Conservation (phyloP, 2,888 invertebrate species). For the Eilema sororculum region DNA sequence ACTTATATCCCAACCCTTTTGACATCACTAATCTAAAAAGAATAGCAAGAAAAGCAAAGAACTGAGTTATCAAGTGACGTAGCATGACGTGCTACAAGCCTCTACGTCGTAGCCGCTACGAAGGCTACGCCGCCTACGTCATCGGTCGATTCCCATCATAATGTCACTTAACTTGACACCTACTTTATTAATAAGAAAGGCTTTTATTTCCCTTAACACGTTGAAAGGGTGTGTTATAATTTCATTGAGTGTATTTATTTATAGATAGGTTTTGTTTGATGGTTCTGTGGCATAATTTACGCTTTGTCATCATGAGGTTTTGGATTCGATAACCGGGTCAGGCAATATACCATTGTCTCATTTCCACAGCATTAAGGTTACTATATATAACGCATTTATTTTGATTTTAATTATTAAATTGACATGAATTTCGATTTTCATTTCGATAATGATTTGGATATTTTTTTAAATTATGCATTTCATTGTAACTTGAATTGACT, state of each 20-base stretch:
- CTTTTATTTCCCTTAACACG: conserved; percentile 16
- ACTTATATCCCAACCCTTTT: neutral
- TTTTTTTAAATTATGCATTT: no score
- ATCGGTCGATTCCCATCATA: conserved; percentile 46
- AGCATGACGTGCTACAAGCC: conserved; percentile 39
- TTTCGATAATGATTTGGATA: no score
- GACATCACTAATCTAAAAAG: neutral
- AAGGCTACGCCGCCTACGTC: conserved; percentile 53
- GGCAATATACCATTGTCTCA: no score
- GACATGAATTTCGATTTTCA: no score
- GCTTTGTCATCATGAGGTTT: neutral
- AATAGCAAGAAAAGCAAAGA: conserved; percentile 4
- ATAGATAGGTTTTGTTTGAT: neutral
- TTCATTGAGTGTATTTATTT: neutral
- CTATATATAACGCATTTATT: no score
- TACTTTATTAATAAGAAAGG: conserved; percentile 33
- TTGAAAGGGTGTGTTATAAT: conserved; percentile 1
- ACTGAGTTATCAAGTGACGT: conserved; percentile 29
- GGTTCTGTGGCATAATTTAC: neutral
- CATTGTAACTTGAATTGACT: no score
- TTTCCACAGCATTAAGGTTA: no score
- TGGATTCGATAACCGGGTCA: neutral
- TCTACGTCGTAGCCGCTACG: conserved; percentile 45
- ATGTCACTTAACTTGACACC: conserved; percentile 46
- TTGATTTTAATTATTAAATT: no score